Percentiles rank a stretch among this genome's conserved stretches.
phyloP scores from a whole-genome alignment of 2,797 vertebrate species.

The Anguilla obscura region DNA sequence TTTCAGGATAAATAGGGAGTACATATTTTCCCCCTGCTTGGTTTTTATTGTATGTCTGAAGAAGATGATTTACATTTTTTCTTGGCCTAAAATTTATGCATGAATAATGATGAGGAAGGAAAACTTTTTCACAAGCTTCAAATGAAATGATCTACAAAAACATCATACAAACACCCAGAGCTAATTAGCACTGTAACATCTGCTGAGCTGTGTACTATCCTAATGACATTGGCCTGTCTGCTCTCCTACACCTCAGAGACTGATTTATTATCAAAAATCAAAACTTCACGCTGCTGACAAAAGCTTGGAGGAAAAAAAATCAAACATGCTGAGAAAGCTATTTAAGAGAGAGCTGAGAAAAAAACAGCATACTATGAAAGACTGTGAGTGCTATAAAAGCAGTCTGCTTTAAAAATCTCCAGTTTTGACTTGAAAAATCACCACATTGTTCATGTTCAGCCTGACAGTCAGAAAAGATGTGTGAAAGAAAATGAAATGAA shows the following conservation, averaged over 20 bases:
- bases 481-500: background rate
- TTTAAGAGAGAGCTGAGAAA: background rate
- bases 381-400: background rate
- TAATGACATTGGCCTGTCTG: slow-evolving; percentile 30
- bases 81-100: background rate
- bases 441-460: background rate
- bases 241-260: slow-evolving; percentile 8
- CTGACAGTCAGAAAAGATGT: background rate
- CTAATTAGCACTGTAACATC: slow-evolving; percentile 38
- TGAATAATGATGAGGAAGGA: slow-evolving; percentile 11
- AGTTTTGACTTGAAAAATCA: background rate
- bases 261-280: slow-evolving; percentile 15
- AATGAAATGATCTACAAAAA: slow-evolving; percentile 17
- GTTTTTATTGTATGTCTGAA: background rate
- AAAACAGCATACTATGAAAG: background rate
- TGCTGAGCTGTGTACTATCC: slow-evolving; percentile 20
- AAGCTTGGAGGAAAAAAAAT: slow-evolving; percentile 15
- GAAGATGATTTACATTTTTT: slow-evolving; percentile 21
- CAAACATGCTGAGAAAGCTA: slow-evolving; percentile 21
- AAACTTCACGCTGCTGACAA: slow-evolving; percentile 16
- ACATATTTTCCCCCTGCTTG: background rate
- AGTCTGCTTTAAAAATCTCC: background rate
- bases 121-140: slow-evolving; percentile 16
- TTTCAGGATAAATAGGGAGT: background rate
- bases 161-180: slow-evolving; percentile 31